A percentile compares a stretch with the other conserved stretches of the same genome.
phyloP scores from a whole-genome alignment of 2,113 vertebrate genomes.

The Tauraco erythrolophus region DNA sequence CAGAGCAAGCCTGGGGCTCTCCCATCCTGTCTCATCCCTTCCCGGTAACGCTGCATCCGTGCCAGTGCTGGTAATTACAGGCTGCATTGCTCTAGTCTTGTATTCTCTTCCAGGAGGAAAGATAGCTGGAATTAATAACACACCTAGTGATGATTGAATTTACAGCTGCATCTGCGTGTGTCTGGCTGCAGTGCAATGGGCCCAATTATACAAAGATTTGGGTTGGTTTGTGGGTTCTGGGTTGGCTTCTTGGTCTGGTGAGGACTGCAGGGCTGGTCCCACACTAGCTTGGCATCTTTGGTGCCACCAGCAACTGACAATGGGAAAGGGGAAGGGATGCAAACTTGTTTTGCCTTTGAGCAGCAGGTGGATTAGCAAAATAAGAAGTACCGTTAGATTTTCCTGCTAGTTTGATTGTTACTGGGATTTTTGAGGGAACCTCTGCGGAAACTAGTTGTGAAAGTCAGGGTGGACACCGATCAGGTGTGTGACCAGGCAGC shows the following conservation, averaged over 20 bases:
- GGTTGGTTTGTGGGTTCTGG: background rate
- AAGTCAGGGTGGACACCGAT: background rate
- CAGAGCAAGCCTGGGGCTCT: background rate
- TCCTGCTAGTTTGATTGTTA: background rate
- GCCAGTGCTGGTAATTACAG: background rate
- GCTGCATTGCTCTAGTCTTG: background rate
- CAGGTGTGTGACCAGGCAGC: background rate
- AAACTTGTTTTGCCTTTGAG: background rate
- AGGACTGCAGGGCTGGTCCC: background rate
- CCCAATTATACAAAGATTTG: background rate
- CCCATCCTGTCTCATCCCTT: background rate
- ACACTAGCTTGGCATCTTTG: background rate
- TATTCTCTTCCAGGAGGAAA: background rate
- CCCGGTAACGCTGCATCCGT: rapidly evolving
- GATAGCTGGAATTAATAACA: background rate
- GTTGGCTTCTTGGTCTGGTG: background rate
- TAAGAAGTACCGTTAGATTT: background rate
- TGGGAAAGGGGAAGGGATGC: background rate
- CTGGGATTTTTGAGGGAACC: background rate
- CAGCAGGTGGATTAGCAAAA: slow-evolving; percentile 21
- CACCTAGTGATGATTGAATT: background rate
- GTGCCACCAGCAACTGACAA: background rate
- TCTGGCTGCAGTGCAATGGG: background rate
- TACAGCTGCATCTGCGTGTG: background rate
- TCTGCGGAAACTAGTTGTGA: background rate